phyloP scores from a whole-genome alignment of 2,113 vertebrate species.

The Zapornia atra region DNA sequence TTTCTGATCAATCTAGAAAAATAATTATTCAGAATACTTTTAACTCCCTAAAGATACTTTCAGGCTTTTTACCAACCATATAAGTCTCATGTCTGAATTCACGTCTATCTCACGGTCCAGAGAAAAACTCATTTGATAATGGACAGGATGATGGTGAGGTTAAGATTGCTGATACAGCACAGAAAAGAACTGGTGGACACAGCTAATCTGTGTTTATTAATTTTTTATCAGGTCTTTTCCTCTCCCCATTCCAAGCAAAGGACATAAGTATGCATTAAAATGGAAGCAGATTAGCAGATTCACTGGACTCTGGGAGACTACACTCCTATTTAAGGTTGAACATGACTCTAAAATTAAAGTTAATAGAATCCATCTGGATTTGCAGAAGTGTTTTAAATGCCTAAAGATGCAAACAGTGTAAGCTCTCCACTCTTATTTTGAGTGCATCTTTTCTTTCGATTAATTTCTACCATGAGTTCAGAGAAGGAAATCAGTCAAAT shows the following conservation, averaged over 20 bases:
- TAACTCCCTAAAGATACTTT: background rate
- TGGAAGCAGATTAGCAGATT: slow-evolving; percentile 38
- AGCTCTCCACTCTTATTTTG: slow-evolving; percentile 21
- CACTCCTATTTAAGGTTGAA: slow-evolving; percentile 27
- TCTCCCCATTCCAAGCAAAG: background rate
- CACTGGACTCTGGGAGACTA: background rate
- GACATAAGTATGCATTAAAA: slow-evolving; percentile 32
- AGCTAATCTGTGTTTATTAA: slow-evolving; percentile 53
- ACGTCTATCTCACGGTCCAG: background rate
- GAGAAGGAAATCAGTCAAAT: background rate
- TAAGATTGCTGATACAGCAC: slow-evolving; percentile 28
- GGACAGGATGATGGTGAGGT: background rate
- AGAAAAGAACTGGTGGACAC: background rate
- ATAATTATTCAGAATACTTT: background rate
- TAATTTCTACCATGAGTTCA: slow-evolving; percentile 13
- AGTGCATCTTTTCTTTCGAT: slow-evolving; percentile 19
- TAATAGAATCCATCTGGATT: slow-evolving; percentile 37
- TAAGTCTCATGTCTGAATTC: background rate
- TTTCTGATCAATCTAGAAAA: background rate
- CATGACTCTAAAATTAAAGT: slow-evolving; percentile 43
- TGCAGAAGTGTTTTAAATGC: slow-evolving; percentile 27
- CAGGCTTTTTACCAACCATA: background rate
- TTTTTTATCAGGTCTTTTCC: slow-evolving; percentile 47
- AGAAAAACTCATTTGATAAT: background rate
- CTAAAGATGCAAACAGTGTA: slow-evolving; percentile 32